Conservation (phyloP, 2,797 vertebrate species). For the Gobio occitaniae region DNA sequence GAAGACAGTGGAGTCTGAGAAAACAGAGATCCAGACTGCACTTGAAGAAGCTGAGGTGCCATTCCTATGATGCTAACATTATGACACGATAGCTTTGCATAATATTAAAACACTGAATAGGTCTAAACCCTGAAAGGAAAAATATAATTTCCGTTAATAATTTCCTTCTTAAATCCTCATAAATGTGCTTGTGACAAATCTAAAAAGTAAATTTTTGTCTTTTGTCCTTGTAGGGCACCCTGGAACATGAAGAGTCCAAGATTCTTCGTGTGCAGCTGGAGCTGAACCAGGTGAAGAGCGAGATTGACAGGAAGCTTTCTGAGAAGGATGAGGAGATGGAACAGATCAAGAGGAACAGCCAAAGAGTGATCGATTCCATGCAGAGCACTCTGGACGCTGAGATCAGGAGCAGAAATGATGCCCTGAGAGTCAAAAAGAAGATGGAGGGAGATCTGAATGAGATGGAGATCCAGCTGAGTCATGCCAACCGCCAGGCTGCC, state of each 20-base stretch:
- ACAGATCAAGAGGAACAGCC: conserved; percentile 88
- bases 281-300: conserved; percentile 86
- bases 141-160: no score
- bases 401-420: conserved; percentile 86
- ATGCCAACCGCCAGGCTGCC: no score
- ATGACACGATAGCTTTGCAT: no score
- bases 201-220: no score
- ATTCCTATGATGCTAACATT: no score
- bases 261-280: conserved; percentile 87
- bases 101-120: no score
- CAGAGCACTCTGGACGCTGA: conserved; percentile 86
- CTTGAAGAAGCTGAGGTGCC: conserved; percentile 80
- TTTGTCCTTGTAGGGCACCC: conserved; percentile 62
- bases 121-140: no score
- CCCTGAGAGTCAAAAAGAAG: conserved; percentile 69
- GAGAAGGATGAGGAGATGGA: conserved; percentile 92
- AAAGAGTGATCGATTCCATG: conserved; percentile 83
- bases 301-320: conserved; percentile 83
- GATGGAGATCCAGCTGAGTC: no score
- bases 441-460: no score
- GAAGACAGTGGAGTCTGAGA: conserved; percentile 85
- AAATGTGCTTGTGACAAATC: no score
- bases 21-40: conserved; percentile 83
- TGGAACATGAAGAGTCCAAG: conserved; percentile 90
- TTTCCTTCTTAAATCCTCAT: no score